A percentile compares a stretch with the other conserved stretches of the same genome.
These are phyloP conservation scores for Stenodema calcarata DNA, from an alignment of 2,888 invertebrate genomes.

Conservation along the genomic window DNA sequence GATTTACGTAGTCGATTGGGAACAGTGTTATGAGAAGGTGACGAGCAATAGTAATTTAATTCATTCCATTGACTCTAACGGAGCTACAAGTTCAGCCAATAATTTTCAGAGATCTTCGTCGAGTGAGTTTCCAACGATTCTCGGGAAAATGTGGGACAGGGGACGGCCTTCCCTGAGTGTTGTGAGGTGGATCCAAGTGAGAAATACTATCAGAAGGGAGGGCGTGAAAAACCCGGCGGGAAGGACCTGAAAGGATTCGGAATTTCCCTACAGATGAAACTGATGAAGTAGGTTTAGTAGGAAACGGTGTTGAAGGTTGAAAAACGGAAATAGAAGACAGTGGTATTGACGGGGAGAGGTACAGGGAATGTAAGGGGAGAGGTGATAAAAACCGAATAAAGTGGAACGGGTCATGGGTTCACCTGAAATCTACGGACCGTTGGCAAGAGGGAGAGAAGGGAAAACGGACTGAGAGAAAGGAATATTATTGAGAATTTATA, in stretches of 20 bases:
- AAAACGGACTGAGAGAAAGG: background rate
- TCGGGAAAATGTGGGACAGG: background rate
- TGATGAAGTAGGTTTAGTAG: background rate
- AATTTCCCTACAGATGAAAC: background rate
- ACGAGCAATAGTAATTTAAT: background rate
- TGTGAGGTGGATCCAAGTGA: background rate
- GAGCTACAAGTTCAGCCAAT: background rate
- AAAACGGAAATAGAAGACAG: no score
- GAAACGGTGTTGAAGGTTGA: background rate
- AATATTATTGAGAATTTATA: background rate
- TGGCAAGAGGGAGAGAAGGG: background rate
- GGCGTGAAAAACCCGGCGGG: background rate
- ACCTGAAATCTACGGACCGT: background rate
- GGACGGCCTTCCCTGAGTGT: no score
- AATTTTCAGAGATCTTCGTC: background rate
- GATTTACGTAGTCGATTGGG: background rate
- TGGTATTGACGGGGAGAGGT: no score
- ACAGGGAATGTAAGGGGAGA: no score
- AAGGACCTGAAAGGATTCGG: background rate
- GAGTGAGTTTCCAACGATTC: background rate
- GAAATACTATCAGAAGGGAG: background rate
- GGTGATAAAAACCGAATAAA: background rate
- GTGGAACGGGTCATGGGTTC: background rate
- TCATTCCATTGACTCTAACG: background rate
- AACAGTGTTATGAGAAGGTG: background rate